These are phyloP conservation scores for Cyphomyrus discorhynchus DNA, from an alignment of 2,113 vertebrate genomes.

Conservation along the genomic window DNA sequence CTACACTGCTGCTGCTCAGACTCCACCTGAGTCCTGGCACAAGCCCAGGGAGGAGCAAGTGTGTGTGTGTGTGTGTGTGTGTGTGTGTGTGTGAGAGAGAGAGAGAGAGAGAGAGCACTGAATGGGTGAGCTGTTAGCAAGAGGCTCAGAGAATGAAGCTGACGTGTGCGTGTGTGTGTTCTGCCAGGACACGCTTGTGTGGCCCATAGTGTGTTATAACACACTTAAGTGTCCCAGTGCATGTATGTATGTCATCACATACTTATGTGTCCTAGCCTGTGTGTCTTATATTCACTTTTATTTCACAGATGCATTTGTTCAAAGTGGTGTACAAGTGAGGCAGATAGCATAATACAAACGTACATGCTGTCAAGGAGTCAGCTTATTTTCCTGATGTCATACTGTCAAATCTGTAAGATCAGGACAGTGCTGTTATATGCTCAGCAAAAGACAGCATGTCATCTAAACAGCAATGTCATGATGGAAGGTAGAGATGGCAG, in stretches of 20 bases:
- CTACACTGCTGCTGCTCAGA: background rate
- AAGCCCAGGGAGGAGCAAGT: background rate
- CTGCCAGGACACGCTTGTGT: background rate
- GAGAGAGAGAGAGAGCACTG: background rate
- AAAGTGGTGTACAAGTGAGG: background rate
- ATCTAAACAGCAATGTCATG: too few species aligned
- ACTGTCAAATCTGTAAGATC: background rate
- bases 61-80: too few species aligned
- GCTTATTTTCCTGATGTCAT: background rate
- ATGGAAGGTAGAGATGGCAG: too few species aligned
- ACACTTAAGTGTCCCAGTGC: background rate
- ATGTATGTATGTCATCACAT: background rate
- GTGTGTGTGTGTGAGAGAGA: background rate
- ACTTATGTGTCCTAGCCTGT: background rate
- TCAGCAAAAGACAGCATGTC: too few species aligned
- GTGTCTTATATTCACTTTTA: background rate
- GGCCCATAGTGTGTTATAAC: background rate
- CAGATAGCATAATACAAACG: too few species aligned
- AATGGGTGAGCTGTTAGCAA: conserved; percentile 5
- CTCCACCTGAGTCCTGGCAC: conserved; percentile 11
- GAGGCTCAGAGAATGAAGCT: background rate
- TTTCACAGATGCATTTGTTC: background rate
- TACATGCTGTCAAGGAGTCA: background rate
- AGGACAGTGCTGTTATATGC: too few species aligned
- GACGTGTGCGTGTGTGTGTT: background rate